Evolutionary conservation across 1,140 invertebrate species (phyloP).

Genomic region (Nylanderia fulva): DNA sequence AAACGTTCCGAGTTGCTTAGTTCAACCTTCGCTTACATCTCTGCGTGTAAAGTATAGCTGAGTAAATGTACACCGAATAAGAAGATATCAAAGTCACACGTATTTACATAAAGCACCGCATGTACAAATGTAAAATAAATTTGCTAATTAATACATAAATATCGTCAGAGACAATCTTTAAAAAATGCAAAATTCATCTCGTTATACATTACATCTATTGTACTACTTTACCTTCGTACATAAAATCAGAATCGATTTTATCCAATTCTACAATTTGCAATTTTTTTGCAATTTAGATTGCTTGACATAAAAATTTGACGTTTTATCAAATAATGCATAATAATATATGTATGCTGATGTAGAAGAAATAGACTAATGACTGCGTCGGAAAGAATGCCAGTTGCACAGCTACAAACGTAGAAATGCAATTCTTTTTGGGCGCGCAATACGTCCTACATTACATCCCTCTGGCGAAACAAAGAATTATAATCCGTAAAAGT

Average conservation of each 20-base stretch:
- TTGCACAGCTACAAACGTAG: neutral
- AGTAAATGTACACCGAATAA: neutral
- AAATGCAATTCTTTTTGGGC: neutral
- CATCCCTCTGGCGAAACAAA: neutral
- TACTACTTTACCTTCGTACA: neutral
- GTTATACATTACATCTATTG: neutral
- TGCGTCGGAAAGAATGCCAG: neutral
- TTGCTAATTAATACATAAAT: neutral
- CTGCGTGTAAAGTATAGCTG: neutral
- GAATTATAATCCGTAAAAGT: conserved; percentile 45
- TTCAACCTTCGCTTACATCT: neutral
- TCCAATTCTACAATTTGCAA: neutral
- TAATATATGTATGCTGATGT: neutral
- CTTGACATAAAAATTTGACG: neutral
- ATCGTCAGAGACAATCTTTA: neutral
- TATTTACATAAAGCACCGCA: too few relatives aligned
- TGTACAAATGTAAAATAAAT: neutral
- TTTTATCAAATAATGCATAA: neutral
- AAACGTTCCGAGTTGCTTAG: conserved; percentile 1
- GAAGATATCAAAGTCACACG: neutral
- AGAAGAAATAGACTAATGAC: neutral
- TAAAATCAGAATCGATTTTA: neutral
- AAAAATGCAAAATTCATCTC: neutral
- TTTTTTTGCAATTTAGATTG: neutral
- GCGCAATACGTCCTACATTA: conserved; percentile 5